phyloP scores from a whole-genome alignment of 2,888 invertebrate species.

The Clusia tigrina region DNA sequence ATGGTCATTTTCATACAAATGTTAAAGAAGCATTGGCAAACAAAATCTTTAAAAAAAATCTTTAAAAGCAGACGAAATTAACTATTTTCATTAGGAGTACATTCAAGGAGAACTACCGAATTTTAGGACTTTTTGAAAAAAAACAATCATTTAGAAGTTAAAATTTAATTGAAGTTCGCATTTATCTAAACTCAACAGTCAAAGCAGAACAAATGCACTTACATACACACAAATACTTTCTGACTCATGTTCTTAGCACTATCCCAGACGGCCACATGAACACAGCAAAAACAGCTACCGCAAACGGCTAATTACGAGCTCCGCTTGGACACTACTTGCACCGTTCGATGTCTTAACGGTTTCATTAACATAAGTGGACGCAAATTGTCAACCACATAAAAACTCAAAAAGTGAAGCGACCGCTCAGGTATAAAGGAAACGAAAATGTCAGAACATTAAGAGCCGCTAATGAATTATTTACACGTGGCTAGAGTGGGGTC shows the following conservation, averaged over 20 bases:
- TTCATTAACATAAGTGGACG: conserved; percentile 49
- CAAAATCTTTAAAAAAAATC: no score
- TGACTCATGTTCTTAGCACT: no score
- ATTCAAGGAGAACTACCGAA: no score
- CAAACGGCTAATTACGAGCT: conserved; percentile 22
- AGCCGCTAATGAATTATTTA: conserved; percentile 59
- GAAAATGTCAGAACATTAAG: conserved; percentile 32
- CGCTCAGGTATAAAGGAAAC: neutral
- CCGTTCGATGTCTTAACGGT: conserved; percentile 47
- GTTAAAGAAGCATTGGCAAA: no score
- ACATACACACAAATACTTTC: no score
- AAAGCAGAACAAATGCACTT: conserved; percentile 23
- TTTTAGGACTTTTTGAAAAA: no score
- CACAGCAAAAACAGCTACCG: conserved; percentile 13
- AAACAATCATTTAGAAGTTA: no score
- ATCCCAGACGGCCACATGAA: conserved; percentile 3
- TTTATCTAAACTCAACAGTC: no score
- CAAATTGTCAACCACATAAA: conserved; percentile 21
- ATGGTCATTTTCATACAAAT: no score
- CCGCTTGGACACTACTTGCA: conserved; percentile 25
- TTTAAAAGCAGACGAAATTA: no score
- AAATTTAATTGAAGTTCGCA: no score
- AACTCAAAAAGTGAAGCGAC: neutral
- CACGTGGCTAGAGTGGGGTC: conserved; percentile 27
- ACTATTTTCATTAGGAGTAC: no score